A percentile compares a stretch with the other conserved stretches of the same genome.
Evolutionary conservation across 2,888 invertebrate species (phyloP).

Genomic region (Euproctis similis): DNA sequence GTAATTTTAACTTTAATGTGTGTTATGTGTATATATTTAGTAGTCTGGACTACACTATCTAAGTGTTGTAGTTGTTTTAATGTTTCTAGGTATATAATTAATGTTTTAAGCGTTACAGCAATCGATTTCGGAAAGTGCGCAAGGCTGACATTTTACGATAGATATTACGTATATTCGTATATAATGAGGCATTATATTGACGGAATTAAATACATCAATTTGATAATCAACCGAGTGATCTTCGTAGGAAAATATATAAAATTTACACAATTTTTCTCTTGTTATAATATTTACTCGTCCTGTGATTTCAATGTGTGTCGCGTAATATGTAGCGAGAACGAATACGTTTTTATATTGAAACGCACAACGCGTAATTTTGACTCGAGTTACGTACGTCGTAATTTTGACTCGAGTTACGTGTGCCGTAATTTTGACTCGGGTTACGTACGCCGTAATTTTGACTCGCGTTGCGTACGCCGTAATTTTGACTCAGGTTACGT

Average conservation of each 20-base stretch:
- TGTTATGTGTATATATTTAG: conserved; percentile 11
- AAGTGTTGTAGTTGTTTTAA: conserved; percentile 11
- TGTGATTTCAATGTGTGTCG: conserved; percentile 3
- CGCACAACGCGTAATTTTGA: conserved; percentile 8
- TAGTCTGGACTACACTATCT: conserved; percentile 12
- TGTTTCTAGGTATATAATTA: conserved; percentile 11
- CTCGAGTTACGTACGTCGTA: conserved; percentile 2
- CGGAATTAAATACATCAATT: no score
- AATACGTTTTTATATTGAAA: not conserved
- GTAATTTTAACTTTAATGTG: conserved; percentile 9
- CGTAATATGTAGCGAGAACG: not conserved
- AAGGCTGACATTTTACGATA: conserved; percentile 5
- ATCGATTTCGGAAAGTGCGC: conserved; percentile 6
- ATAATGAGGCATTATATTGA: no score
- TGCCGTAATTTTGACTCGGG: conserved; percentile 1
- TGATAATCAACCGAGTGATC: no score
- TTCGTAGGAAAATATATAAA: no score
- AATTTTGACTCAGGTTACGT: not conserved
- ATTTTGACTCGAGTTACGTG: not conserved
- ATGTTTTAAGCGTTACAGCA: conserved; percentile 9
- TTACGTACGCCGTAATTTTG: not conserved
- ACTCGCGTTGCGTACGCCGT: not conserved
- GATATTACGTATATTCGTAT: not conserved
- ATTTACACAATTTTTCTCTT: no score
- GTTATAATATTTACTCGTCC: conserved; percentile 2